Conservation (phyloP, 2,797 vertebrate genomes). For the Ibycter americanus region DNA sequence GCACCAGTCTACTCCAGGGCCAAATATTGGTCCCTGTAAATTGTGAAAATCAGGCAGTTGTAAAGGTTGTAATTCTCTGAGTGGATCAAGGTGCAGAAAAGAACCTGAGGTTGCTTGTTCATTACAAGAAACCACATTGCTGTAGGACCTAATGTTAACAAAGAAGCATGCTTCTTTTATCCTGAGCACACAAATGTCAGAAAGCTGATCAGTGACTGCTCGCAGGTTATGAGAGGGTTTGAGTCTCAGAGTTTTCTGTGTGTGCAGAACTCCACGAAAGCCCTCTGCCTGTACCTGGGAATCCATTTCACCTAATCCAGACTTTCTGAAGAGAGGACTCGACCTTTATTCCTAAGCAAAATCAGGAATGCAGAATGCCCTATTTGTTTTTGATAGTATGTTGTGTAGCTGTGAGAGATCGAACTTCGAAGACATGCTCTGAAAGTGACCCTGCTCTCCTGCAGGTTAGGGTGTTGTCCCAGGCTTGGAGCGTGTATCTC, state of each 20-base stretch:
- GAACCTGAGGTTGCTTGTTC: background rate
- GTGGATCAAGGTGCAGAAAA: background rate
- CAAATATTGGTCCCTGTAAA: background rate
- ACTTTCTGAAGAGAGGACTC: background rate
- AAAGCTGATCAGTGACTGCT: background rate
- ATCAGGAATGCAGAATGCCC: background rate
- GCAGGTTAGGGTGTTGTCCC: background rate
- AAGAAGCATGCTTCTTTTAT: background rate
- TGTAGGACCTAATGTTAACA: background rate
- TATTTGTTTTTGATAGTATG: background rate
- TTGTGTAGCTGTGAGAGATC: background rate
- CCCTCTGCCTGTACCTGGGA: background rate
- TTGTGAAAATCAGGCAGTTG: background rate
- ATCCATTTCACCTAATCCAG: background rate
- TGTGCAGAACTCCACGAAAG: background rate
- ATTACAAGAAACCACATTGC: background rate
- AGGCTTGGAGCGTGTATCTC: background rate
- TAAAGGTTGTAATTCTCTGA: background rate
- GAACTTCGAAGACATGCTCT: background rate
- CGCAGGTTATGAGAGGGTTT: background rate
- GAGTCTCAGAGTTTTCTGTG: background rate
- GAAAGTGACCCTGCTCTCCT: background rate
- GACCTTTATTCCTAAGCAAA: background rate
- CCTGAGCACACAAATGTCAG: background rate
- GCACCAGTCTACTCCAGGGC: background rate